Conservation (phyloP, 1,140 invertebrate genomes). For the Sycobia sp. region DNA sequence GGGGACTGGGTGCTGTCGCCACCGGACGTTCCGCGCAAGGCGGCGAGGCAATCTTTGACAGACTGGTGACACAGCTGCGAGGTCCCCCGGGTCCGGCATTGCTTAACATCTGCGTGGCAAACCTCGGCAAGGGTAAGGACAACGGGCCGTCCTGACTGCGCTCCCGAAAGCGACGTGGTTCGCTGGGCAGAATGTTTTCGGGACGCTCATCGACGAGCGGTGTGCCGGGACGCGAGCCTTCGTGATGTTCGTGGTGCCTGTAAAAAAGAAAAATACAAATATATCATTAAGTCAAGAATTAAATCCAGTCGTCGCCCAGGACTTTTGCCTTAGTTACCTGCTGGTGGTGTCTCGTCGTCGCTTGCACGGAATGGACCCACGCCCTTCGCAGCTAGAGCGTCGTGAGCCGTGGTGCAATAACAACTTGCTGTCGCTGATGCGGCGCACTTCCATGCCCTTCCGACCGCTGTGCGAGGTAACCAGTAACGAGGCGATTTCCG, state of each 20-base stretch:
- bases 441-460: conserved; percentile 64
- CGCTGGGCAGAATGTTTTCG: conserved; percentile 73
- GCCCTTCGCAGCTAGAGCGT: conserved; percentile 60
- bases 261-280: not conserved
- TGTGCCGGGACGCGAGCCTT: conserved; percentile 77
- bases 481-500: conserved; percentile 59
- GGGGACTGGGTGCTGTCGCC: conserved; percentile 52
- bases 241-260: conserved; percentile 63
- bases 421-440: conserved; percentile 61
- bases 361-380: conserved; percentile 58
- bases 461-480: conserved; percentile 58
- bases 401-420: conserved; percentile 58
- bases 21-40: conserved; percentile 50
- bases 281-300: too few species aligned
- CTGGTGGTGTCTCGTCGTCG: conserved; percentile 52
- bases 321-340: conserved; percentile 40
- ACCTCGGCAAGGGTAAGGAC: conserved; percentile 81
- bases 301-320: not conserved
- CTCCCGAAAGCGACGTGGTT: conserved; percentile 72
- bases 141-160: conserved; percentile 72
- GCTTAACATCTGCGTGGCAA: conserved; percentile 74
- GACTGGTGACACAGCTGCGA: too few species aligned
- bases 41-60: conserved; percentile 52
- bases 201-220: conserved; percentile 83
- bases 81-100: conserved; percentile 43